phyloP scores from a whole-genome alignment of 1,140 invertebrate genomes.

The Saccostrea glomerata region DNA sequence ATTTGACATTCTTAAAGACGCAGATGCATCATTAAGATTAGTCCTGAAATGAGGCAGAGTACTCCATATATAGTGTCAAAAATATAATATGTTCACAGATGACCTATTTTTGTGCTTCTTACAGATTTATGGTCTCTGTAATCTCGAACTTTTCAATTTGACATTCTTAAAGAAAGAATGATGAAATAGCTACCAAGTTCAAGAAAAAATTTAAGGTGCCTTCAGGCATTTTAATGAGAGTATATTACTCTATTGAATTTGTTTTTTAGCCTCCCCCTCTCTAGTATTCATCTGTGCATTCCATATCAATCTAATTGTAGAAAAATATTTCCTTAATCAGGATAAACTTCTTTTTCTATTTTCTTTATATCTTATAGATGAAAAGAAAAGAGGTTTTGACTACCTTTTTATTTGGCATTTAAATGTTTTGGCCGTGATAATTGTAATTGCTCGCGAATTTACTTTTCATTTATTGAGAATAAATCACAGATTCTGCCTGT shows the following conservation, averaged over 20 bases:
- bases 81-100: neutral
- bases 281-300: neutral
- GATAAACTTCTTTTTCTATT: neutral
- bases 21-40: constrained; percentile 1
- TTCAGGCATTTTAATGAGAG: neutral
- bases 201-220: neutral
- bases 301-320: neutral
- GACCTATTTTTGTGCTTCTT: neutral
- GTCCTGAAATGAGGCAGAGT: neutral
- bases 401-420: neutral
- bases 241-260: neutral
- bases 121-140: neutral
- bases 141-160: no score
- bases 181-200: neutral
- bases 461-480: constrained; percentile 25
- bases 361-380: neutral
- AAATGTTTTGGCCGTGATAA: constrained; percentile 17
- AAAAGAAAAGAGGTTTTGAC: neutral
- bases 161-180: neutral
- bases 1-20: neutral
- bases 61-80: neutral
- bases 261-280: no score
- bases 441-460: constrained; percentile 23
- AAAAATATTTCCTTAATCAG: constrained; percentile 6
- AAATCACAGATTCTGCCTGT: neutral